phyloP scores from a whole-genome alignment of 2,888 invertebrate species.

The Phania funesta region DNA sequence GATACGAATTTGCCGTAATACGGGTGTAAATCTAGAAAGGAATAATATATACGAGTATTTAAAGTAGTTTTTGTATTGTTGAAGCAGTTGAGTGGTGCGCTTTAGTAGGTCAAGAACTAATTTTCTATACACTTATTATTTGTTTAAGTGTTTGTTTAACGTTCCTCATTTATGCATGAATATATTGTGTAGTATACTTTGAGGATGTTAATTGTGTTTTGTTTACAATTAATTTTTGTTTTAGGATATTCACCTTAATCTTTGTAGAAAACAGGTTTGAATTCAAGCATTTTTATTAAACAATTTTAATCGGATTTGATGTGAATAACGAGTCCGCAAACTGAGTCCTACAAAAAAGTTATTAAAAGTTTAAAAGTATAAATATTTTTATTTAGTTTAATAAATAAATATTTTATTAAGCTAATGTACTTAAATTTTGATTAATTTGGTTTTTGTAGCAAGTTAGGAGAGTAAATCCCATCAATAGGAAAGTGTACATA shows the following conservation, averaged over 20 bases:
- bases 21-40: background rate
- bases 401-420: too few species aligned
- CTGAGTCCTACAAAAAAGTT: too few species aligned
- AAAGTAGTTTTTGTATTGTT: background rate
- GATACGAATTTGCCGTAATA: conserved; percentile 11
- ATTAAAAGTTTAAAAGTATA: too few species aligned
- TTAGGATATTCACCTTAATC: background rate
- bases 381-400: too few species aligned
- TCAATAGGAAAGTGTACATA: too few species aligned
- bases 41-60: background rate
- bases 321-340: too few species aligned
- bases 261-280: background rate
- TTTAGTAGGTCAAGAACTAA: conserved; percentile 44
- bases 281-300: background rate
- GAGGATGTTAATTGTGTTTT: background rate
- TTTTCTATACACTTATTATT: conserved; percentile 21
- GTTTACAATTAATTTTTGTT: background rate
- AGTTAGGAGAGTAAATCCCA: too few species aligned
- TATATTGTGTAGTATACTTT: background rate
- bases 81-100: background rate
- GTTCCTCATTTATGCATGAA: background rate
- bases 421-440: too few species aligned
- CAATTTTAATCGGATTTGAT: too few species aligned
- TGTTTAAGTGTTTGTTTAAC: conserved; percentile 4
- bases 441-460: too few species aligned